A percentile compares a stretch with the other conserved stretches of the same genome.
Evolutionary conservation across 2,113 vertebrate genomes (phyloP).

Genomic region (Pteronura brasiliensis): DNA sequence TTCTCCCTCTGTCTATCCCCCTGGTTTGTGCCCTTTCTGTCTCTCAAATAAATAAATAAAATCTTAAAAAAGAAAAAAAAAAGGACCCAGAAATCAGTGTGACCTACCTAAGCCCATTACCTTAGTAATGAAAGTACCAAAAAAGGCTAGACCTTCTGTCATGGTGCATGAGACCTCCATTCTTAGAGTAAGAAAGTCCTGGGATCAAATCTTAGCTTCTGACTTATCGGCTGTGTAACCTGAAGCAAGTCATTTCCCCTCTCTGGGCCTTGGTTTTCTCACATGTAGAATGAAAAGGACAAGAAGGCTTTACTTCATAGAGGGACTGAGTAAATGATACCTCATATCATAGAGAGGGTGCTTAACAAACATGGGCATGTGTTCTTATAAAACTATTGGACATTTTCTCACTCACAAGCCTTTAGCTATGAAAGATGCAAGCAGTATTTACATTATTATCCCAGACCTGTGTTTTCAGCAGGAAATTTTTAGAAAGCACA

Average conservation of each 20-base stretch:
- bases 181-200: background rate
- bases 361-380: background rate
- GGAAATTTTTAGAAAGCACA: conserved; percentile 3
- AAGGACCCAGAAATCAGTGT: background rate
- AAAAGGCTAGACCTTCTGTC: background rate
- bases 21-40: background rate
- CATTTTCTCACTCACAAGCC: background rate
- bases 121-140: background rate
- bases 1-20: background rate
- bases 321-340: background rate
- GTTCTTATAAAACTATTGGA: background rate
- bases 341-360: background rate
- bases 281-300: background rate
- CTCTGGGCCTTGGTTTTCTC: background rate
- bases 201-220: background rate
- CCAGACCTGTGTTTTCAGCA: background rate
- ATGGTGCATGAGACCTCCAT: background rate
- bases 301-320: background rate
- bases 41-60: background rate
- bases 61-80: background rate
- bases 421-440: background rate
- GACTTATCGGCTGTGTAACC: background rate
- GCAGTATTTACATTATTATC: background rate
- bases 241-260: background rate
- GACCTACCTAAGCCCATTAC: background rate